Evolutionary conservation across 2,797 vertebrate species (phyloP).

Genomic region (Okamejei kenojei): DNA sequence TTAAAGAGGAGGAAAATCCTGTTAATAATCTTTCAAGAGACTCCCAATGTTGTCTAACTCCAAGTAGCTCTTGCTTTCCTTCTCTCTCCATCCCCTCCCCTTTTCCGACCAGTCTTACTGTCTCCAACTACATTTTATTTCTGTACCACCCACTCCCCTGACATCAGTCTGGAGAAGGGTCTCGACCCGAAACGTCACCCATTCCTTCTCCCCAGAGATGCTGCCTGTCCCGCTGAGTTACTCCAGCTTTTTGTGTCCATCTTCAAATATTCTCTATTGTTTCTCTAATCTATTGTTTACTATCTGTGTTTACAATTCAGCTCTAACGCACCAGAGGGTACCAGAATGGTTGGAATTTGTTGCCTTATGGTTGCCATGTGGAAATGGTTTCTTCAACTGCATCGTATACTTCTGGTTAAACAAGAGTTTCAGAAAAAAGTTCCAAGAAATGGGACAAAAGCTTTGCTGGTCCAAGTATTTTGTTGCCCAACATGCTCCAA

Average conservation of each 20-base stretch:
- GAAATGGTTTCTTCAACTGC: constrained; percentile 79
- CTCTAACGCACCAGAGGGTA: constrained; percentile 57
- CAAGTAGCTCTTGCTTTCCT: too few relatives aligned
- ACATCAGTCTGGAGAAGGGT: too few relatives aligned
- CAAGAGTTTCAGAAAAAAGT: constrained; percentile 70
- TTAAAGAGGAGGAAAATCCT: background rate
- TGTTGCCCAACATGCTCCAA: background rate
- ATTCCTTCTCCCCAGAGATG: too few relatives aligned
- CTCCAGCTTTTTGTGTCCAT: too few relatives aligned
- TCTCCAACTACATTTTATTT: too few relatives aligned
- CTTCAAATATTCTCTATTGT: background rate
- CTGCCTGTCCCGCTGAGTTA: too few relatives aligned
- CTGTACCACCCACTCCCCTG: too few relatives aligned
- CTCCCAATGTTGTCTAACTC: too few relatives aligned
- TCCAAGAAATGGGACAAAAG: constrained; percentile 55
- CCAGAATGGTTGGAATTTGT: constrained; percentile 76
- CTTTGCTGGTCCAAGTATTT: constrained; percentile 42
- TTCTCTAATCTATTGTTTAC: background rate
- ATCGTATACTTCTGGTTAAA: constrained; percentile 85
- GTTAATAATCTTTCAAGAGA: constrained; percentile 3
- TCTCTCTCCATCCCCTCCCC: too few relatives aligned
- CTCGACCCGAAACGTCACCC: too few relatives aligned
- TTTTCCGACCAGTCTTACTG: too few relatives aligned
- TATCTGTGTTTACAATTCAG: constrained; percentile 47
- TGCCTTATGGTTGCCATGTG: constrained; percentile 74